Base-by-base conservation (phyloP, 2,888 invertebrate genomes). In the Leucania comma region DNA sequence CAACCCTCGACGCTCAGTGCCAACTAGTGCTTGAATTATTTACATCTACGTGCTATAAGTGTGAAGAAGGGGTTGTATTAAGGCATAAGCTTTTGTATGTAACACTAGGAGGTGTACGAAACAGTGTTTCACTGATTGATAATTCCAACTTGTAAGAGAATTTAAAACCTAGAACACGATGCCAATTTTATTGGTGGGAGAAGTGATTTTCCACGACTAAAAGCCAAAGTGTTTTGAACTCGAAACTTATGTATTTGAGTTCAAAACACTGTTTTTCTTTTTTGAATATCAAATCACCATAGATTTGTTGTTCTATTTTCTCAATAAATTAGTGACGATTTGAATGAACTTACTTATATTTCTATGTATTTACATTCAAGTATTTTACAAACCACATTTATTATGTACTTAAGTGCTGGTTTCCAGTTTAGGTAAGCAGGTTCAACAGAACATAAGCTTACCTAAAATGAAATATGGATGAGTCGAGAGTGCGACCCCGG, bases 1-100 rank as follows among this genome's bases (percentile, higher is more conserved):
- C 84, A 79, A 78, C 79, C 76, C 81, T 74, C 78, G 77, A 66
- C 72, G 79, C 84, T 83, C 81, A 75, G 73, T 78, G 75, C 75
- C 78, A 86, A 81, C 80, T 85, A 77, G 80, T 75, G 74, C 73
- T 75, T 87, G 87, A 82, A 87, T 86, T 82, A 87, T 87, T 83
- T 81, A 87, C 80, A 80, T 67, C 61, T 78, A 70, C 75, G 71
- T 73, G 73, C 53, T 77, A 61, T 76, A 71, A 59, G 63, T 73
- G 71, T 66, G 73, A 75, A 72, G 68, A 58, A 78, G 77, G 77
- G 48, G 65, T 65, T 58, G 60, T 69, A 53, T 68, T 56, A 70
- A 70, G 61, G 57, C 65, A 59, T 72, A 63, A 14, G 62, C 38
- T 72, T 77, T 68, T 64, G 38, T 68, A 63, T 67, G 57, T 46